phyloP scores from a whole-genome alignment of 2,888 invertebrate genomes.

The Ormyrus thymus region DNA sequence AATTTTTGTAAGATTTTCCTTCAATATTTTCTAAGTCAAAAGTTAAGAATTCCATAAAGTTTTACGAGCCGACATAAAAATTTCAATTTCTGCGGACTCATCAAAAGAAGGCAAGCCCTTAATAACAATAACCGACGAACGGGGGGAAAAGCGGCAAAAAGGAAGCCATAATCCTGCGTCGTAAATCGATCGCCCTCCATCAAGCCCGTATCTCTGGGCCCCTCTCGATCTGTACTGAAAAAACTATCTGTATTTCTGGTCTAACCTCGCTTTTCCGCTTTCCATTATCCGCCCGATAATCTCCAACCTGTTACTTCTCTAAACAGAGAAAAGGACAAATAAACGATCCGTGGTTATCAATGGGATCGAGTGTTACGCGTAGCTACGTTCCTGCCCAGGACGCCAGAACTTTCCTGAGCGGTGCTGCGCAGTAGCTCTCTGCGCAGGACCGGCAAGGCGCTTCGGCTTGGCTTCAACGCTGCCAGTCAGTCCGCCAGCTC shows the following conservation, averaged over 20 bases:
- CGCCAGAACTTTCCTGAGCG: constrained; percentile 46
- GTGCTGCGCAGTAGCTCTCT: constrained; percentile 61
- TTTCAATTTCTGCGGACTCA: not conserved
- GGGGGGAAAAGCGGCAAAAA: constrained; percentile 4
- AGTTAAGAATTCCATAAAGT: too few species aligned
- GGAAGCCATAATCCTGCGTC: constrained; percentile 45
- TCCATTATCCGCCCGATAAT: too few species aligned
- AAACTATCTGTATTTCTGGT: too few species aligned
- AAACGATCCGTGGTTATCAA: not conserved
- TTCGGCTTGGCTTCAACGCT: too few species aligned
- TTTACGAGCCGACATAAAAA: not conserved
- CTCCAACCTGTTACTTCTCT: too few species aligned
- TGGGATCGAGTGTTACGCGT: not conserved
- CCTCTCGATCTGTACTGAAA: too few species aligned
- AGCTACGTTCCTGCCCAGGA: constrained; percentile 44
- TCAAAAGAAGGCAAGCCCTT: not conserved
- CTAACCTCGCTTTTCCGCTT: too few species aligned
- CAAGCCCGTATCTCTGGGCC: not conserved
- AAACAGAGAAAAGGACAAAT: not conserved
- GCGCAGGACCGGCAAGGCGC: constrained; percentile 60
- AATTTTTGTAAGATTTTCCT: too few species aligned
- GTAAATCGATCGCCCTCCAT: constrained; percentile 43
- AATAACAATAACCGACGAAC: constrained; percentile 15
- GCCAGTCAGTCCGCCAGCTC: constrained; percentile 61
- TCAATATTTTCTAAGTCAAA: too few species aligned